These are phyloP conservation scores for Antechinus flavipes DNA, from an alignment of 2,113 vertebrate genomes.

Conservation along the genomic window DNA sequence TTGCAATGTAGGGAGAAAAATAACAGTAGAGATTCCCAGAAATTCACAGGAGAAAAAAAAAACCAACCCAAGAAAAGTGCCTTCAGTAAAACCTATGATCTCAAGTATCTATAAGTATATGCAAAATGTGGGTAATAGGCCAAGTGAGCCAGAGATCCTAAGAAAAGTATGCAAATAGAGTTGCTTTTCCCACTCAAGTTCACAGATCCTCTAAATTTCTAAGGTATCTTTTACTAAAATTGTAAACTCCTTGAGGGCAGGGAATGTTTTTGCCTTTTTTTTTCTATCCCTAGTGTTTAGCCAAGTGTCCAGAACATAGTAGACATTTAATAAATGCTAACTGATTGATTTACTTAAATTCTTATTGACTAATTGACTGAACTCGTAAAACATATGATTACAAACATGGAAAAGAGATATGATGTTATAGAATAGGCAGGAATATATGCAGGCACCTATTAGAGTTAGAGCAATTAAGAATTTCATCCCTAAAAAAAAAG, in stretches of 20 bases:
- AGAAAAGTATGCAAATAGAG: not conserved
- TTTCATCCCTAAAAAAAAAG: not conserved
- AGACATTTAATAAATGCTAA: not conserved
- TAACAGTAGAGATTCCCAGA: not conserved
- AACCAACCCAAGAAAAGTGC: not conserved
- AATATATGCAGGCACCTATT: not conserved
- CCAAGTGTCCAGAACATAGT: not conserved
- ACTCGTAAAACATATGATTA: not conserved
- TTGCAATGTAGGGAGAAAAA: not conserved
- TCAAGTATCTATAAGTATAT: not conserved
- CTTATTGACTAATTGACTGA: not conserved
- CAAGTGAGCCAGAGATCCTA: not conserved
- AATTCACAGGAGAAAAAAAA: not conserved
- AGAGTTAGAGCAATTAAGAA: not conserved
- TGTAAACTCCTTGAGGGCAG: not conserved
- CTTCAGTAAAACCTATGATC: not conserved
- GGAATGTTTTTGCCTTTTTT: not conserved
- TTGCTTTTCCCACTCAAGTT: not conserved
- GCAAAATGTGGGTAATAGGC: not conserved
- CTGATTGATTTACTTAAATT: not conserved
- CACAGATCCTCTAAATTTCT: not conserved
- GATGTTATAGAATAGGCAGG: not conserved
- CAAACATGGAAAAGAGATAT: not conserved
- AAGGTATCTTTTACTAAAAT: not conserved
- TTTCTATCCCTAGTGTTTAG: not conserved